These are phyloP conservation scores for Calyptomena viridis DNA, from an alignment of 2,113 vertebrate species.

Conservation along the genomic window DNA sequence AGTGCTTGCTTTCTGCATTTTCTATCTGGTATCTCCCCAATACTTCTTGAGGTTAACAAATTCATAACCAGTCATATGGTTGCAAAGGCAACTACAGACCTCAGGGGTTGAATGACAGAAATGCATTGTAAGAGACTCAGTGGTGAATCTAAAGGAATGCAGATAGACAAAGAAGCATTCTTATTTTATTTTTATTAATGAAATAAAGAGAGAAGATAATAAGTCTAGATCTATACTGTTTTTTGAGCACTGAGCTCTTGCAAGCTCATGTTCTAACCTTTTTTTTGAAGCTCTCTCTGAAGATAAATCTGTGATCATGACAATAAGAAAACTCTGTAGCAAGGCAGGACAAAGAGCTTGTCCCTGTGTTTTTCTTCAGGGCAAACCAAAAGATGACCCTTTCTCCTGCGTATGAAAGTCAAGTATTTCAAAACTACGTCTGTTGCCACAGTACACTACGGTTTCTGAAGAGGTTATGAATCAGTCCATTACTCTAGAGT, in stretches of 20 bases:
- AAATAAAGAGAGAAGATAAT: background rate
- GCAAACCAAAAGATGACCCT: background rate
- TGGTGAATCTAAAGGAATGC: background rate
- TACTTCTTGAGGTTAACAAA: background rate
- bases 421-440: background rate
- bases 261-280: background rate
- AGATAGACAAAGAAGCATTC: background rate
- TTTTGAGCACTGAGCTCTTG: background rate
- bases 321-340: background rate
- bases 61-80: background rate
- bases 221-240: background rate
- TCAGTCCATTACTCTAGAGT: background rate
- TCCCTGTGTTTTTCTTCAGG: background rate
- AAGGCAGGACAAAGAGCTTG: background rate
- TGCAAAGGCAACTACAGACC: background rate
- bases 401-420: background rate
- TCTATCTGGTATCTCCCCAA: background rate
- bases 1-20: background rate
- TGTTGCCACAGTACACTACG: background rate
- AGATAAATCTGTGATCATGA: background rate
- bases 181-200: background rate
- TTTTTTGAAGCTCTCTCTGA: background rate
- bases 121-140: background rate
- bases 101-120: background rate
- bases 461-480: background rate